These are phyloP conservation scores for Xyrichtys novacula DNA, from an alignment of 2,797 vertebrate species.

Conservation along the genomic window DNA sequence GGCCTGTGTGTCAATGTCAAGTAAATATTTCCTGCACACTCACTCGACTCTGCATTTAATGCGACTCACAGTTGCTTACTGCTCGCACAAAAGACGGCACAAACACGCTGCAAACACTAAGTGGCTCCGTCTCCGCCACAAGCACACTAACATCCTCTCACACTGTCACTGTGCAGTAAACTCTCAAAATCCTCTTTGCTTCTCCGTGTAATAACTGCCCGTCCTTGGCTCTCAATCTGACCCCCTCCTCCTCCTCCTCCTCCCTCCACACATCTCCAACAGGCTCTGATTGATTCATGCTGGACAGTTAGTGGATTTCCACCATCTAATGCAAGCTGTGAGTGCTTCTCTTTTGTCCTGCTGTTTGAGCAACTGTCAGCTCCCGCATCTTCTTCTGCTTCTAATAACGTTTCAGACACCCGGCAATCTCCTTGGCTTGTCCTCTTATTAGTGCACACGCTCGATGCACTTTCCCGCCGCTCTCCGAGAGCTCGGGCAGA, in stretches of 20 bases:
- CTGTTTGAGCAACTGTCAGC: slow-evolving; percentile 68
- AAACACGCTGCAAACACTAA: slow-evolving; percentile 20
- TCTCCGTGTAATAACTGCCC: slow-evolving; percentile 31
- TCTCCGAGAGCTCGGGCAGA: neutral
- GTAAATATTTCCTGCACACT: slow-evolving; percentile 13
- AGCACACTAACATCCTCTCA: slow-evolving; percentile 9
- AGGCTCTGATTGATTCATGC: slow-evolving; percentile 58
- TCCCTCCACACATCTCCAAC: slow-evolving; percentile 13
- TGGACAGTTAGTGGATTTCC: slow-evolving; percentile 70
- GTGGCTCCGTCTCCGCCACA: slow-evolving; percentile 16
- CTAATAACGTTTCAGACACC: slow-evolving; percentile 52
- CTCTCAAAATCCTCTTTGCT: slow-evolving; percentile 40
- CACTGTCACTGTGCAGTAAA: slow-evolving; percentile 17
- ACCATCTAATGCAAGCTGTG: slow-evolving; percentile 65
- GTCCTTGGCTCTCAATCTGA: slow-evolving; percentile 50
- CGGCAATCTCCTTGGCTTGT: slow-evolving; percentile 58
- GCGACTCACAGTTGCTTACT: neutral
- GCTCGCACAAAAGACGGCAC: slow-evolving; percentile 12
- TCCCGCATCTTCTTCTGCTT: slow-evolving; percentile 26
- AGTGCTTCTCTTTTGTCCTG: slow-evolving; percentile 64
- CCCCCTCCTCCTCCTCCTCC: neutral
- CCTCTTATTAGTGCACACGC: slow-evolving; percentile 30
- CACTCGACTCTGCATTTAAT: slow-evolving; percentile 8
- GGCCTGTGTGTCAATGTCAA: slow-evolving; percentile 3
- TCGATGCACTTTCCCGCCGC: slow-evolving; percentile 3